Conservation (phyloP, 2,113 vertebrate species). For the Salminus brasiliensis region DNA sequence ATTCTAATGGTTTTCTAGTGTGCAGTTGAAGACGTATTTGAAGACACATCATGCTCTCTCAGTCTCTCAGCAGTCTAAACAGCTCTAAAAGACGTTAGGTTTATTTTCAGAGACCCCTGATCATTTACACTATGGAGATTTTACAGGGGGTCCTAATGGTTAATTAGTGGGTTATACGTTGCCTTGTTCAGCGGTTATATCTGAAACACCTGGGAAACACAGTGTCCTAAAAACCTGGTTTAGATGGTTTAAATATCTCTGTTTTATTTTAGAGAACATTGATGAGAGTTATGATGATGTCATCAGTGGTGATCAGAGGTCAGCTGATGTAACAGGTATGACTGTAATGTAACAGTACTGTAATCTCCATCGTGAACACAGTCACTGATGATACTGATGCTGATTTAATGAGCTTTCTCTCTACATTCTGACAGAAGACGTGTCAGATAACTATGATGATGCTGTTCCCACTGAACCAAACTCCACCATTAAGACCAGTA, state of each 20-base stretch:
- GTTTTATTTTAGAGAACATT: neutral
- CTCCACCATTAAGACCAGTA: neutral
- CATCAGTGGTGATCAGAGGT: slow-evolving; percentile 16
- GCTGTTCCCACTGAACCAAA: neutral
- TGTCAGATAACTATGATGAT: slow-evolving; percentile 34
- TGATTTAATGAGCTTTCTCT: neutral
- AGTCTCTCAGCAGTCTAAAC: too few species aligned
- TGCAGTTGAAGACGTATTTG: too few species aligned
- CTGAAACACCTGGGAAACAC: neutral
- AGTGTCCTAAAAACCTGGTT: too few species aligned
- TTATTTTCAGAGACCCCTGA: too few species aligned
- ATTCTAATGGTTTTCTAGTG: too few species aligned
- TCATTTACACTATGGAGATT: too few species aligned
- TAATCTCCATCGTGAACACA: neutral
- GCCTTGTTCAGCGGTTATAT: too few species aligned
- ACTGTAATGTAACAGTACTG: too few species aligned
- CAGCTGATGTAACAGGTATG: slow-evolving; percentile 17
- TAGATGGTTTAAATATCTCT: neutral
- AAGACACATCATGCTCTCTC: too few species aligned
- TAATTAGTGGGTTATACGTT: too few species aligned
- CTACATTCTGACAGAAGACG: slow-evolving; percentile 22
- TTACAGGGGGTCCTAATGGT: too few species aligned
- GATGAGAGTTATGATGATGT: slow-evolving; percentile 10
- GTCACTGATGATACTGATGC: neutral
- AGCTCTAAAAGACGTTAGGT: too few species aligned